These are phyloP conservation scores for Achatina immaculata DNA, from an alignment of 1,140 invertebrate species.

Conservation along the genomic window DNA sequence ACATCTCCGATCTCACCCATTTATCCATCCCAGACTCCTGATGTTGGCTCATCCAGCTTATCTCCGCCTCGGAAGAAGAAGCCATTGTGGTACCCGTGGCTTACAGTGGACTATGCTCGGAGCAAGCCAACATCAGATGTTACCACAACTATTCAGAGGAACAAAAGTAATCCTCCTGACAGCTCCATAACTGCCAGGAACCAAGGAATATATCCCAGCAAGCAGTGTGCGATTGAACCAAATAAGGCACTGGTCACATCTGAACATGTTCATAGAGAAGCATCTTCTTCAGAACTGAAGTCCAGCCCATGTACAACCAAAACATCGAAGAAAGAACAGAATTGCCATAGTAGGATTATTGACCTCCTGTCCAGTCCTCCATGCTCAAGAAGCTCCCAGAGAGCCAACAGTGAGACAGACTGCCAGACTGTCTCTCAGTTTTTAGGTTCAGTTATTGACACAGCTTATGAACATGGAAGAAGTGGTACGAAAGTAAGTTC, in stretches of 20 bases:
- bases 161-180: too few species aligned
- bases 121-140: not conserved
- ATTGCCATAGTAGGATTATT: not conserved
- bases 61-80: slow-evolving; percentile 17
- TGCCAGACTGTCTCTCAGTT: slow-evolving; percentile 23
- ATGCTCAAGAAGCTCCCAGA: not conserved
- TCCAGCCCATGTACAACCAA: too few species aligned
- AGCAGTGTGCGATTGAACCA: not conserved
- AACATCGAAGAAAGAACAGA: too few species aligned
- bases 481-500: not conserved
- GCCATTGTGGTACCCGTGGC: slow-evolving; percentile 36
- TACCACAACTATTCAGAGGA: not conserved
- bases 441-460: slow-evolving; percentile 14
- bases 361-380: not conserved
- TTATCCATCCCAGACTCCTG: not conserved
- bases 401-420: not conserved
- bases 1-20: slow-evolving; percentile 32
- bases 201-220: too few species aligned
- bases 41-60: not conserved
- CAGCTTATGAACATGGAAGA: not conserved
- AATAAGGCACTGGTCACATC: not conserved
- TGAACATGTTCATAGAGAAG: not conserved
- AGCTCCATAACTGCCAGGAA: too few species aligned
- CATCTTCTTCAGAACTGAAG: too few species aligned
- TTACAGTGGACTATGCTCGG: slow-evolving; percentile 4